These are phyloP conservation scores for Artemia franciscana DNA, from an alignment of 1,140 invertebrate species.

Conservation along the genomic window DNA sequence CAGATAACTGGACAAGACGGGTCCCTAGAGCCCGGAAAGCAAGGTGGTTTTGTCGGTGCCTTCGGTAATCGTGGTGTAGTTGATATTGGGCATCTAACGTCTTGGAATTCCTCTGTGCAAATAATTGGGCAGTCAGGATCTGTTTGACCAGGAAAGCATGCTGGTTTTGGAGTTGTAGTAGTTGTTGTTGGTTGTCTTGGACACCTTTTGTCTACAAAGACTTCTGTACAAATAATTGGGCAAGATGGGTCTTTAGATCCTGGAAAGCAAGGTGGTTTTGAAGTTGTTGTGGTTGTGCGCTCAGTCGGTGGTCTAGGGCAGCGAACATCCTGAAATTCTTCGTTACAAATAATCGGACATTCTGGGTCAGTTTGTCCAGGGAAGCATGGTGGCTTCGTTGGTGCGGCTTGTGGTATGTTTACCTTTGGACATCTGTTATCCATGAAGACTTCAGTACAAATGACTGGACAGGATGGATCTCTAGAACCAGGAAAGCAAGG, in stretches of 20 bases:
- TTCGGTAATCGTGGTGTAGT: neutral
- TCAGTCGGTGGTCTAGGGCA: neutral
- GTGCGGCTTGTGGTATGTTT: neutral
- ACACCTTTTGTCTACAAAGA: neutral
- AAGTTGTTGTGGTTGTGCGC: neutral
- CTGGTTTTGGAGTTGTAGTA: neutral
- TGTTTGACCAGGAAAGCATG: neutral
- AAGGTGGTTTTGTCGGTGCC: neutral
- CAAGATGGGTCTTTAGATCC: neutral
- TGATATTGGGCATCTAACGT: neutral
- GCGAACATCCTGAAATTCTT: neutral
- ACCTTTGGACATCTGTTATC: neutral
- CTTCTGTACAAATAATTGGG: neutral
- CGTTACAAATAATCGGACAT: neutral
- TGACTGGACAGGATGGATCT: neutral
- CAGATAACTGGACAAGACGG: neutral
- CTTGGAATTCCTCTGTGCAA: neutral
- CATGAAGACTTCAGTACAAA: neutral
- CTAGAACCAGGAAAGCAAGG: neutral
- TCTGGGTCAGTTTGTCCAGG: neutral
- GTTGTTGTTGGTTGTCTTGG: neutral
- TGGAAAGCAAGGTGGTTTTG: neutral
- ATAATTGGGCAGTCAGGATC: neutral
- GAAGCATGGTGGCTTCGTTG: neutral
- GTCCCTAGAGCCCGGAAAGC: neutral